Evolutionary conservation across 1,140 invertebrate species (phyloP).

Genomic region (Pseudoatta argentina): DNA sequence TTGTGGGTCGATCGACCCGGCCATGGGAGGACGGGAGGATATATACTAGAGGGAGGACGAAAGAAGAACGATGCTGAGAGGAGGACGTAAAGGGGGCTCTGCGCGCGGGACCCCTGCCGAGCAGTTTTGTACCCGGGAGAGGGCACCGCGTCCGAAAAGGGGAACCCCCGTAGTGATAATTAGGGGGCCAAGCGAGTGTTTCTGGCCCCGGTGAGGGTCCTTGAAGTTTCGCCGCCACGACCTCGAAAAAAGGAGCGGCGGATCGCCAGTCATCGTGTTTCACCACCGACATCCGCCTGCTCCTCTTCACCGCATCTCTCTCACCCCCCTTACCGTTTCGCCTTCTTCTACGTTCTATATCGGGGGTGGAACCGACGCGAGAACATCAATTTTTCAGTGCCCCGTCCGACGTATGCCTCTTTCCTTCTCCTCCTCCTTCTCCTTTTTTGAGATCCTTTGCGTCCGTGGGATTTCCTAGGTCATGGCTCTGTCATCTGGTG

Average conservation of each 20-base stretch:
- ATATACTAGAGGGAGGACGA: conserved; percentile 31
- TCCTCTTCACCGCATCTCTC: conserved; percentile 7
- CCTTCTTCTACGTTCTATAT: conserved; percentile 11
- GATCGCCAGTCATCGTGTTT: conserved; percentile 81
- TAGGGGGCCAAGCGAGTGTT: conserved; percentile 83
- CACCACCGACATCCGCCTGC: conserved; percentile 66
- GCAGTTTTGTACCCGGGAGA: conserved; percentile 81
- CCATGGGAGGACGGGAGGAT: conserved; percentile 16
- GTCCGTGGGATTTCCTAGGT: conserved; percentile 78
- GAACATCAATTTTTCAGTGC: conserved; percentile 76
- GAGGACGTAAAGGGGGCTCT: conserved; percentile 66
- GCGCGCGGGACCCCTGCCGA: conserved; percentile 78
- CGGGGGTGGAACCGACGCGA: conserved; percentile 68
- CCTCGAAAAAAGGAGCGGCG: conserved; percentile 78
- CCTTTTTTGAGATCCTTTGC: conserved; percentile 38
- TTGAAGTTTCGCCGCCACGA: conserved; percentile 82
- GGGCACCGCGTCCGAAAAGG: conserved; percentile 77
- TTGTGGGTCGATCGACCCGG: conserved; percentile 62
- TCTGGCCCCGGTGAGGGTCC: conserved; percentile 80
- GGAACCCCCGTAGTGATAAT: conserved; percentile 82
- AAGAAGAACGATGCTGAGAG: conserved; percentile 62
- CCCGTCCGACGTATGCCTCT: conserved; percentile 69
- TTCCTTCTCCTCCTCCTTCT: conserved; percentile 31
- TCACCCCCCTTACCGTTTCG: not conserved
- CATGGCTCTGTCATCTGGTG: conserved; percentile 79